Conservation (phyloP, 2,113 vertebrate genomes). For the Ictidomys tridecemlineatus region DNA sequence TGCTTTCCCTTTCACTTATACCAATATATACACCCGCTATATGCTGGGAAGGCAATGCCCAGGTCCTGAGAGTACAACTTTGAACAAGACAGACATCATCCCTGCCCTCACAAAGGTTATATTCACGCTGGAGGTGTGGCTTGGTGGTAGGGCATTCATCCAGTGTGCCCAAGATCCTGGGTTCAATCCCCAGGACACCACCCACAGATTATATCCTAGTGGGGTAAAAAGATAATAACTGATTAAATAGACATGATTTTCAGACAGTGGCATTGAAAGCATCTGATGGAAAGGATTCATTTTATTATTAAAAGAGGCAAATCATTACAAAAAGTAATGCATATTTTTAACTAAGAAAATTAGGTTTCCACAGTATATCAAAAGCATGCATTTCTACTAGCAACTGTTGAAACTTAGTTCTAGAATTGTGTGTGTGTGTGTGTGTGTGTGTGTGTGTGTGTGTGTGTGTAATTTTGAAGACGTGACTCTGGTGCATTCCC, state of each 20-base stretch:
- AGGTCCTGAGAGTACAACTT: not conserved
- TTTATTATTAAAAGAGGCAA: slow-evolving; percentile 29
- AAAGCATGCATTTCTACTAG: slow-evolving; percentile 4
- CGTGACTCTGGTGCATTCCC: not conserved
- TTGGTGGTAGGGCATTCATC: not conserved
- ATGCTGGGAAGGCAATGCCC: not conserved
- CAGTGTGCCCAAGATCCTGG: not conserved
- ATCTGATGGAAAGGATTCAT: slow-evolving; percentile 34
- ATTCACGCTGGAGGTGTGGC: not conserved
- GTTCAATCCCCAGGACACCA: not conserved
- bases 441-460: not conserved
- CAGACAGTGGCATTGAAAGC: not conserved
- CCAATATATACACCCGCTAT: not conserved
- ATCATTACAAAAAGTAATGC: not conserved
- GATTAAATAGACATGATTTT: not conserved
- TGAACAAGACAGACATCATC: not conserved
- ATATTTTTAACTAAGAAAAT: slow-evolving; percentile 36
- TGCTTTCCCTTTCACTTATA: slow-evolving; percentile 48
- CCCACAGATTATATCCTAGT: not conserved
- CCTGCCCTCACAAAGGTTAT: not conserved
- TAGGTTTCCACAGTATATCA: not conserved
- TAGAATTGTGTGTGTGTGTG: not conserved
- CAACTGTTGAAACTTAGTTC: not conserved
- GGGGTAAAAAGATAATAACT: slow-evolving; percentile 5
- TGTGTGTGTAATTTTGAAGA: slow-evolving; percentile 15